phyloP scores from a whole-genome alignment of 2,888 invertebrate species.

The Abrostola tripartita region DNA sequence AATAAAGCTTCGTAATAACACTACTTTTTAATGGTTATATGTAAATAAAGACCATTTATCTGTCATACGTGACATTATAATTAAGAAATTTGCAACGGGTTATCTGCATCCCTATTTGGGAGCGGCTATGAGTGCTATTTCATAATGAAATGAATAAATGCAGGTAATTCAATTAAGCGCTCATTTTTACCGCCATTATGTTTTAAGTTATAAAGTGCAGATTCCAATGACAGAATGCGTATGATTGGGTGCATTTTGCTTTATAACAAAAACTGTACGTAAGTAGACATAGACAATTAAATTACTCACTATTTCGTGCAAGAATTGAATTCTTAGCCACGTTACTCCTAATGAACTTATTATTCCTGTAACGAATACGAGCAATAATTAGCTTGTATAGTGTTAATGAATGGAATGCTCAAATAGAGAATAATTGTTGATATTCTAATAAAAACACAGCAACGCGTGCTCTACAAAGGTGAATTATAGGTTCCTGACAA shows the following conservation, averaged over 20 bases:
- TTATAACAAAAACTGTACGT: slow-evolving; percentile 11
- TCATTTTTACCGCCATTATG: slow-evolving; percentile 37
- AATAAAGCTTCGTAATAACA: slow-evolving; percentile 2
- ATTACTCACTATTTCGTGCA: slow-evolving; percentile 2
- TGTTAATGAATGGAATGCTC: slow-evolving; percentile 38
- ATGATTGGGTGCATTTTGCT: slow-evolving; percentile 29
- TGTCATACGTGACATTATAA: slow-evolving; percentile 39
- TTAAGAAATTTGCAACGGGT: slow-evolving; percentile 50
- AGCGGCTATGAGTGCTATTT: slow-evolving; percentile 47
- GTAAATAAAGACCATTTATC: slow-evolving; percentile 34
- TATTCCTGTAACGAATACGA: slow-evolving; percentile 28
- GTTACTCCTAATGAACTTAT: slow-evolving; percentile 40
- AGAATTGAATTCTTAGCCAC: slow-evolving; percentile 22
- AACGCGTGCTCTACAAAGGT: slow-evolving; percentile 8
- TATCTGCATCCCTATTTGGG: slow-evolving; percentile 40
- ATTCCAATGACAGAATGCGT: slow-evolving; percentile 26
- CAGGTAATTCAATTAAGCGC: slow-evolving; percentile 52
- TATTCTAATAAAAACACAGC: slow-evolving; percentile 28
- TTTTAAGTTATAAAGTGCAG: slow-evolving; percentile 32
- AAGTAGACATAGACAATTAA: slow-evolving; percentile 11
- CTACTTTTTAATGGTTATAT: slow-evolving; percentile 13
- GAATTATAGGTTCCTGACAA: not conserved
- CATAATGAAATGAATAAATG: slow-evolving; percentile 58
- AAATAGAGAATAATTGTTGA: slow-evolving; percentile 32
- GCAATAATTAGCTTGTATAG: slow-evolving; percentile 36